A percentile compares a stretch with the other conserved stretches of the same genome.
Evolutionary conservation across 2,797 vertebrate species (phyloP).

Genomic region (Halcyon chelicuti): DNA sequence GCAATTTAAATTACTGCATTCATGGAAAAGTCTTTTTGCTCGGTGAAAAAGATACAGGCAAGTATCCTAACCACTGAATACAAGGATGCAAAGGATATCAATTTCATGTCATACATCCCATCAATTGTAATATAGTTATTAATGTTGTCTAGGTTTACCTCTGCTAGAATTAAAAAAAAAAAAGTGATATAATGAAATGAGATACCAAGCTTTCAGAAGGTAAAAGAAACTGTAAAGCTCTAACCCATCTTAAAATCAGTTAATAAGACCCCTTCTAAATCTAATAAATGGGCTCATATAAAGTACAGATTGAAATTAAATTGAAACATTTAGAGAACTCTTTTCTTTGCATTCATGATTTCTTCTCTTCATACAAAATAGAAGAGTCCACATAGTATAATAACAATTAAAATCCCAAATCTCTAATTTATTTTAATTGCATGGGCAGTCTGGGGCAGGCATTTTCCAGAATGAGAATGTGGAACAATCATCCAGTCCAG

Average conservation of each 20-base stretch:
- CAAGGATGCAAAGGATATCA: neutral
- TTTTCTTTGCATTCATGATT: neutral
- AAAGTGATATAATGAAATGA: neutral
- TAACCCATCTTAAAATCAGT: neutral
- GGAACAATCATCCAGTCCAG: neutral
- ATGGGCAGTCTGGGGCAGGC: neutral
- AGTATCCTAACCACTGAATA: neutral
- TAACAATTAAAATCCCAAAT: neutral
- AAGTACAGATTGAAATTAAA: slow-evolving; percentile 17
- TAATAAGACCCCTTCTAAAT: neutral
- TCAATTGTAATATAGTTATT: neutral
- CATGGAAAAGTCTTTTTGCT: neutral
- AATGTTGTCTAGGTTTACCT: neutral
- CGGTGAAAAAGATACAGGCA: neutral
- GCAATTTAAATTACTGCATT: neutral
- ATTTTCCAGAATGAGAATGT: neutral
- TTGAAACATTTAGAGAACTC: neutral
- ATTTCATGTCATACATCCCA: neutral
- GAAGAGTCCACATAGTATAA: neutral
- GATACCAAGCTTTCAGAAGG: neutral
- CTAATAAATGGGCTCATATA: neutral
- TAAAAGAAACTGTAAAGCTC: neutral
- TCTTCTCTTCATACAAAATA: neutral
- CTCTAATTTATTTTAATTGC: slow-evolving; percentile 12
- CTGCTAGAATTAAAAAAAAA: neutral